A percentile compares a stretch with the other conserved stretches of the same genome.
These are phyloP conservation scores for Asbolus verrucosus DNA, from an alignment of 1,140 invertebrate species.

Conservation along the genomic window DNA sequence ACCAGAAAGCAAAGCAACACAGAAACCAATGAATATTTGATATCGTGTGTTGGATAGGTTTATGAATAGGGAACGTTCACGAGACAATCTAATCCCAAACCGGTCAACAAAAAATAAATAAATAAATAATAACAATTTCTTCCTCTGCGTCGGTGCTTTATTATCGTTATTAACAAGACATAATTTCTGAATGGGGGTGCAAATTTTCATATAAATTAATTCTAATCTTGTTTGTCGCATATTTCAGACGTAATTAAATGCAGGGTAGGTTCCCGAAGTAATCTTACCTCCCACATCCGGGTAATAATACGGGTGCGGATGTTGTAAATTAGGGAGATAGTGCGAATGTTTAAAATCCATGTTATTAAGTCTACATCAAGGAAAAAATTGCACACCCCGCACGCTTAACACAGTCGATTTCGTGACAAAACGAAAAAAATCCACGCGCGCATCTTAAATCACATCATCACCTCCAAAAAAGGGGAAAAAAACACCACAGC, in stretches of 20 bases:
- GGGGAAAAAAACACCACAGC: conserved; percentile 13
- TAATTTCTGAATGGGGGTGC: background rate
- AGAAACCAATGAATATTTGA: conserved; percentile 43
- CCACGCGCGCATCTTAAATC: conserved; percentile 21
- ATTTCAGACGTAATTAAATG: conserved; percentile 10
- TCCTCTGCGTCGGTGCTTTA: background rate
- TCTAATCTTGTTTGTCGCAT: conserved; percentile 1
- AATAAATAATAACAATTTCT: conserved; percentile 12
- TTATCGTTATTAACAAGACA: background rate
- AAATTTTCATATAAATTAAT: conserved; percentile 15
- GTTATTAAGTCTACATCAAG: background rate
- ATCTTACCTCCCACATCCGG: conserved; percentile 46
- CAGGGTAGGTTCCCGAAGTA: conserved; percentile 15
- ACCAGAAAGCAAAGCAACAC: conserved; percentile 38
- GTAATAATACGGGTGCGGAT: conserved; percentile 57
- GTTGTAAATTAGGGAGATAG: conserved; percentile 52
- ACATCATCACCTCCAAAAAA: conserved; percentile 31
- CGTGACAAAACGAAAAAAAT: background rate
- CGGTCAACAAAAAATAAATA: background rate
- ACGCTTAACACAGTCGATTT: background rate
- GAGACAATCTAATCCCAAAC: conserved; percentile 1
- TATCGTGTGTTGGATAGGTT: conserved; percentile 29
- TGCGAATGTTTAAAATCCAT: conserved; percentile 59
- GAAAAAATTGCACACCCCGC: conserved; percentile 13
- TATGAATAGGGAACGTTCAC: conserved; percentile 29